Base-by-base conservation (phyloP, 35 echinoderm and acorn worm genomes). In the Acanthaster planci region DNA sequence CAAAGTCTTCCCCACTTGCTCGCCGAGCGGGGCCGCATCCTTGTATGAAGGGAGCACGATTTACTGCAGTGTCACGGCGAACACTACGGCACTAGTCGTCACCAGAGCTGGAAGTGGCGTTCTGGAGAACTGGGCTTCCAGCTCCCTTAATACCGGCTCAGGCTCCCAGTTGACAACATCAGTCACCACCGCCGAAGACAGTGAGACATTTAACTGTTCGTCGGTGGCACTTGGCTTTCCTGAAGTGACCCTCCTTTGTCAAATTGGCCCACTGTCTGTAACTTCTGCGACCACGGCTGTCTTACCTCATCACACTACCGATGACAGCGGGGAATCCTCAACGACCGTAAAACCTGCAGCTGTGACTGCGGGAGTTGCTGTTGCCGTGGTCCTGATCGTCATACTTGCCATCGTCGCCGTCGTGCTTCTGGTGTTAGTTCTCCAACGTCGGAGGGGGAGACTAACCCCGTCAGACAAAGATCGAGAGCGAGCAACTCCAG, bases 181-280 rank as follows among this genome's bases (percentile, higher is more conserved):
- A 26, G 64, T 72, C 7, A 72, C 7, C 29, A 31, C 64, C 64
- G 64, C 64, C 30, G 64, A 72, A 10, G 64, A 72, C 30, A 26
- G 64, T 12, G 18, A 27, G 64, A 72, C 64, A 35, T 72, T 72
- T 29, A 72, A 72, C 64, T 72, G 64, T 34, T 72, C 64, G 19
- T 72, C 64, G 26, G 23, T 72, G 19, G 18, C 64, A 27, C 10
- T 72, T 2, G 64, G 30, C 18, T 72, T 72, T 26, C 34, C 64
- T 14, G 64, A 23, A 7, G 64, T 72, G 64, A 72, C 64, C 64
- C 64, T 72, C 23, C 14, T 14, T 15, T 72, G 64, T 29, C 64
- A 36, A 26, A 72, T 72, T 72, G 64, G 64, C 1, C 64, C 64
- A 7, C 64, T 72, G 26, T 72, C 64, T 1, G 64, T 72, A 12